Evolutionary conservation across 2,113 vertebrate genomes (phyloP).

Genomic region (Epinephelus fuscoguttatus): DNA sequence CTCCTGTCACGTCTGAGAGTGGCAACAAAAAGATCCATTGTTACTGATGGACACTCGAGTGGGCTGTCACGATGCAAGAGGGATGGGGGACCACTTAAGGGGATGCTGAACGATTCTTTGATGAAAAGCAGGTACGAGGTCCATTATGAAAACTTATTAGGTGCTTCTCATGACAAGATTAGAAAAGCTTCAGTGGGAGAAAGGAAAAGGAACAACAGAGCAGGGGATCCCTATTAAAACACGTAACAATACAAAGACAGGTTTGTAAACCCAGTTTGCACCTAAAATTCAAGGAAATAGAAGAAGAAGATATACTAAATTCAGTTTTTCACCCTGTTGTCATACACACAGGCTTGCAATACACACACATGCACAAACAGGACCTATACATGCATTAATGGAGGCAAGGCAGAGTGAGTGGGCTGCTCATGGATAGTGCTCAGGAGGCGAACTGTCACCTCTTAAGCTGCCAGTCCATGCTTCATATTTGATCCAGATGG

Average conservation of each 20-base stretch:
- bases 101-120: constrained; percentile 15
- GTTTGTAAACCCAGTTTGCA: background rate
- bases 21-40: constrained; percentile 48
- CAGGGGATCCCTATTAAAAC: background rate
- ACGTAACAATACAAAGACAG: background rate
- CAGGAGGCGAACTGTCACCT: too few relatives aligned
- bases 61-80: constrained; percentile 28
- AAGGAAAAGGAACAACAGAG: background rate
- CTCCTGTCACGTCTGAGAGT: constrained; percentile 2
- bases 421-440: too few relatives aligned
- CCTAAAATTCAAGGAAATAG: background rate
- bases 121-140: constrained; percentile 14
- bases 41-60: constrained; percentile 44
- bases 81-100: constrained; percentile 1
- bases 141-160: background rate
- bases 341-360: too few relatives aligned
- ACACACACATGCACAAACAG: too few relatives aligned
- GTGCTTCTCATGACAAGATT: background rate
- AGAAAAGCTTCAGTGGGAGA: background rate
- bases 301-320: too few relatives aligned
- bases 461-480: too few relatives aligned
- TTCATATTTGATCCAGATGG: too few relatives aligned
- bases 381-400: too few relatives aligned
- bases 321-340: too few relatives aligned
- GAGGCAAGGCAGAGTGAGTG: too few relatives aligned